Base-by-base conservation (phyloP, 2,888 invertebrate species). In the Acanthosepion lycidas region DNA sequence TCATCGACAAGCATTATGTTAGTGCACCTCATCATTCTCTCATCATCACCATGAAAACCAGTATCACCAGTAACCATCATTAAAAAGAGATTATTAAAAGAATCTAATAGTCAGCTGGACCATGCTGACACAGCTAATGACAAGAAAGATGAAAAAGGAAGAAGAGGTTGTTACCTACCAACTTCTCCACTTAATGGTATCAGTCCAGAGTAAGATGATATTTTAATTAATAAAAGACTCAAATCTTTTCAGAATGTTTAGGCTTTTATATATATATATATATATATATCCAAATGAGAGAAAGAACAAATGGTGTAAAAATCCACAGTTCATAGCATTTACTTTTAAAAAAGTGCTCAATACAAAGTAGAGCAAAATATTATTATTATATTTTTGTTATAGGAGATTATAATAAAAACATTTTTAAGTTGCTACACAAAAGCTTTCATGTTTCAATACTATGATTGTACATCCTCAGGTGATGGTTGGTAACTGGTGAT, bases 31-130 rank as follows among this genome's bases (percentile, higher is more conserved):
- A 78, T n/a, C 78, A 64, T 23, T 6, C 1, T 8, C 64, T 6
- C 1, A 64, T 23, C 78, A 78, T 78, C n/a, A 78, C n/a, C 78
- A 78, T 78, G n/a, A 18, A 33, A n/a, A 78, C n/a, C 12, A n/a
- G 0, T 0, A 78, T 78, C 33, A n/a, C 33, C n/a, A 78, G n/a
- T 8, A n/a, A 78, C 78, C 4, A n/a, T 9, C 78, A n/a, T 78
- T 78, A 78, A 33, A 33, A 33, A 78, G 0, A 78, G 78, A 78
- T 78, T 78, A 78, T 33, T n/a, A 78, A 78, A 78, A 12, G 78
- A 78, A 78, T 78, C 78, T 78, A n/a, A 78, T 78, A 78, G 78
- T 78, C 78, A 78, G 78, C 78, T n/a, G 78, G 9, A n/a, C 78
- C 15, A 78, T 33, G 5, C n/a, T 5, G n/a, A 78, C n/a, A 78